Evolutionary conservation across 2,888 invertebrate species (phyloP).

Genomic region (Antheraea yamamai): DNA sequence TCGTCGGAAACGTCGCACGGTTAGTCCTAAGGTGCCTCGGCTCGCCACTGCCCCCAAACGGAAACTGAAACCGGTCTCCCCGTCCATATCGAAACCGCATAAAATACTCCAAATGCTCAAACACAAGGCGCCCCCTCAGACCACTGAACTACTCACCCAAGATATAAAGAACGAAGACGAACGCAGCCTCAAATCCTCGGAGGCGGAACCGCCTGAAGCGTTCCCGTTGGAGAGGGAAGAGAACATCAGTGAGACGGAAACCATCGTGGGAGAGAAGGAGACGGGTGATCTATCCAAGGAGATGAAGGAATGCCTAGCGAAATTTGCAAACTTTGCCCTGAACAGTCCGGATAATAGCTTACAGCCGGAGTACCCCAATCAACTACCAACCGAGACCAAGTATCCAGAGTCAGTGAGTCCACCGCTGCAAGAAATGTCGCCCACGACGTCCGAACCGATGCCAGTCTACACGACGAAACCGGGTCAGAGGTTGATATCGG

Average conservation of each 20-base stretch:
- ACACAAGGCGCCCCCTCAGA: conserved; percentile 54
- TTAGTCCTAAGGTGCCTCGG: conserved; percentile 55
- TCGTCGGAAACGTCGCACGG: conserved; percentile 52
- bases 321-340: conserved; percentile 67
- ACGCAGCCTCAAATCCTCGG: conserved; percentile 35
- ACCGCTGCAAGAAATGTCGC: conserved; percentile 73
- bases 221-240: conserved; percentile 66
- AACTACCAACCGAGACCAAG: conserved; percentile 39
- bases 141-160: conserved; percentile 39
- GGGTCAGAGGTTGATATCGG: conserved; percentile 55
- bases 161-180: conserved; percentile 44
- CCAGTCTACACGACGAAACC: conserved; percentile 63
- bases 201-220: conserved; percentile 66
- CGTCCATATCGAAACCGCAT: conserved; percentile 54
- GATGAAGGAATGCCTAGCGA: conserved; percentile 71
- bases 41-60: conserved; percentile 58
- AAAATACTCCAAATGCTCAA: conserved; percentile 67
- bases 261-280: conserved; percentile 61
- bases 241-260: conserved; percentile 60
- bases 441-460: conserved; percentile 59
- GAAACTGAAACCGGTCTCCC: conserved; percentile 57
- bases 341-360: conserved; percentile 42
- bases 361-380: conserved; percentile 36
- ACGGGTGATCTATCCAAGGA: conserved; percentile 54
- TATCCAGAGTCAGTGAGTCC: conserved; percentile 72